A percentile compares a stretch with the other conserved stretches of the same genome.
Evolutionary conservation across 30 jellyfish, hydroid and myxozoan species (phyloP).

Genomic region (Pelagia noctiluca): DNA sequence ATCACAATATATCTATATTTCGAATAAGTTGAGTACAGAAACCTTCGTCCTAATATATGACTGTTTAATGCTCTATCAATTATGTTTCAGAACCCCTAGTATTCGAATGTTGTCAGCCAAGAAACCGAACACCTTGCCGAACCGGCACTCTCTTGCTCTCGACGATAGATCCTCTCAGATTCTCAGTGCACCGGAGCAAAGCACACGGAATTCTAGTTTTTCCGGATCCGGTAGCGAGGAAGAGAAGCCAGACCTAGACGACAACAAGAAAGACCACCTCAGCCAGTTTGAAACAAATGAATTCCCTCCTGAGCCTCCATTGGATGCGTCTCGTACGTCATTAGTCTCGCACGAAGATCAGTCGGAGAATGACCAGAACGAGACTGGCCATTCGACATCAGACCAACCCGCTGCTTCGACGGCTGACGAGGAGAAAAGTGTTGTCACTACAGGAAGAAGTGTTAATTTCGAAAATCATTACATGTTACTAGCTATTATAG

Average conservation of each 20-base stretch:
- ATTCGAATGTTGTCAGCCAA: constrained; percentile 64
- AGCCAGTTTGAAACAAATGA: constrained; percentile 81
- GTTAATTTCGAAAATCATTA: neutral
- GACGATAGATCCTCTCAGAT: constrained; percentile 75
- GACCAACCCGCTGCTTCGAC: constrained; percentile 33
- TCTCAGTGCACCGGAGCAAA: constrained; percentile 46
- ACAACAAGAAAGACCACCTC: constrained; percentile 51
- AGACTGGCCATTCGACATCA: constrained; percentile 38
- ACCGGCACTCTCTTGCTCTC: constrained; percentile 65
- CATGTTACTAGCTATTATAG: constrained; percentile 18
- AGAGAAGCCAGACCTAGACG: constrained; percentile 30
- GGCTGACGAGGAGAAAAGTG: constrained; percentile 48
- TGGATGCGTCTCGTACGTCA: constrained; percentile 83
- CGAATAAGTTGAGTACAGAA: too few relatives aligned
- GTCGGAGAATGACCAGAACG: constrained; percentile 51
- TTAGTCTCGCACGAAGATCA: constrained; percentile 66
- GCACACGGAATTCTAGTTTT: constrained; percentile 43
- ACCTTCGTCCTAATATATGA: too few relatives aligned
- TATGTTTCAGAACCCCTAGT: constrained; percentile 92
- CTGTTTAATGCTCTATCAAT: too few relatives aligned
- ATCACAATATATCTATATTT: too few relatives aligned
- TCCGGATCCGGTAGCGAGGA: constrained; percentile 49
- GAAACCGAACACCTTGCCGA: constrained; percentile 56
- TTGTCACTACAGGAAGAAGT: neutral
- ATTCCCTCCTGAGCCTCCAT: constrained; percentile 84